These are phyloP conservation scores for Chorisops tibialis DNA, from an alignment of 2,888 invertebrate genomes.

Conservation along the genomic window DNA sequence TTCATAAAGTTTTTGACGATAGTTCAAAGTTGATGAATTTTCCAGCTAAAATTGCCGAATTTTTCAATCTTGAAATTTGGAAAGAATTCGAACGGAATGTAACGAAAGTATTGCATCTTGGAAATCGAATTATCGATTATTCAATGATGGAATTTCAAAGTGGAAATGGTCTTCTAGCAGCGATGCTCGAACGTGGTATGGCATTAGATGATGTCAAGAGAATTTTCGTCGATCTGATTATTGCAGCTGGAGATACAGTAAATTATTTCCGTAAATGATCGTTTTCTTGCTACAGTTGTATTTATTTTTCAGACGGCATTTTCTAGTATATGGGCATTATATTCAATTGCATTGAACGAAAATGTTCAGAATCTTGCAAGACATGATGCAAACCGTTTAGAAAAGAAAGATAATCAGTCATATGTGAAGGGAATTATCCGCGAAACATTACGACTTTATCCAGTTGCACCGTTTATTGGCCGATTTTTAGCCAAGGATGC, in stretches of 20 bases:
- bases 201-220: slow-evolving; percentile 62
- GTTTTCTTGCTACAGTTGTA: too few relatives aligned
- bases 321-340: slow-evolving; percentile 77
- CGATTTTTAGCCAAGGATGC: slow-evolving; percentile 69
- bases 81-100: slow-evolving; percentile 67
- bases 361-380: slow-evolving; percentile 58
- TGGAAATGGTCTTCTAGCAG: slow-evolving; percentile 60
- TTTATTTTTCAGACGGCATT: slow-evolving; percentile 69
- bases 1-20: slow-evolving; percentile 71
- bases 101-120: slow-evolving; percentile 60
- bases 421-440: slow-evolving; percentile 66
- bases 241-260: slow-evolving; percentile 89
- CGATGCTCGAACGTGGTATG: slow-evolving; percentile 61
- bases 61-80: slow-evolving; percentile 67
- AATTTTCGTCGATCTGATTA: slow-evolving; percentile 79
- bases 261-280: too few relatives aligned
- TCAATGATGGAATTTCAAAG: slow-evolving; percentile 40
- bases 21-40: slow-evolving; percentile 67
- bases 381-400: slow-evolving; percentile 48
- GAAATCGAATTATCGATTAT: slow-evolving; percentile 49
- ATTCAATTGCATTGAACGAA: slow-evolving; percentile 62
- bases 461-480: slow-evolving; percentile 85
- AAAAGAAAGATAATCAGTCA: slow-evolving; percentile 40
- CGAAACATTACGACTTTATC: slow-evolving; percentile 81
- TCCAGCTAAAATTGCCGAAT: slow-evolving; percentile 64